Evolutionary conservation across 1,140 invertebrate genomes (phyloP).

Genomic region (Apis laboriosa): DNA sequence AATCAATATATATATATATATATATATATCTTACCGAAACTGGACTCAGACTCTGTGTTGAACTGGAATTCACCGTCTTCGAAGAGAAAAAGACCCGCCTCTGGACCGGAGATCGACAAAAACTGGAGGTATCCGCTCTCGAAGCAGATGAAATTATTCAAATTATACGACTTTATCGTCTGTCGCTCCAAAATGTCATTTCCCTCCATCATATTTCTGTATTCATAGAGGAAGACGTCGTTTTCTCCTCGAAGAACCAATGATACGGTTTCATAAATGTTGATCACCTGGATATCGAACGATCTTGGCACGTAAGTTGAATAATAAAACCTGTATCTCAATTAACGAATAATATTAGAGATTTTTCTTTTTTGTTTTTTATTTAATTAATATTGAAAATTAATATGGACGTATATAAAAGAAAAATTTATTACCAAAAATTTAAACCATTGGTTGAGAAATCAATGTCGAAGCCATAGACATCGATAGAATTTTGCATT

Average conservation of each 20-base stretch:
- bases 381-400: no score
- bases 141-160: slow-evolving; percentile 68
- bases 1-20: not conserved
- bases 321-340: slow-evolving; percentile 51
- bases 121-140: slow-evolving; percentile 69
- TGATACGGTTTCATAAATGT: slow-evolving; percentile 38
- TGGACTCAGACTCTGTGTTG: slow-evolving; percentile 42
- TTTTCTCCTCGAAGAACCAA: slow-evolving; percentile 57
- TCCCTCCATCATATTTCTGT: slow-evolving; percentile 38
- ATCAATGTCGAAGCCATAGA: slow-evolving; percentile 61
- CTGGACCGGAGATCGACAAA: slow-evolving; percentile 63
- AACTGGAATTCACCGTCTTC: slow-evolving; percentile 55
- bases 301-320: slow-evolving; percentile 45
- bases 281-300: slow-evolving; percentile 59
- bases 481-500: slow-evolving; percentile 44
- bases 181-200: slow-evolving; percentile 4
- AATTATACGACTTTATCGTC: slow-evolving; percentile 51
- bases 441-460: slow-evolving; percentile 10
- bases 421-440: slow-evolving; percentile 41
- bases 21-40: slow-evolving; percentile 36
- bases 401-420: not conserved
- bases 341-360: not conserved
- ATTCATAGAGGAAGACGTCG: slow-evolving; percentile 64
- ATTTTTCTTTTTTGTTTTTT: no score
- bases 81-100: slow-evolving; percentile 61